Evolutionary conservation across 1,140 invertebrate species (phyloP).

Genomic region (Drosophila kohkoa): DNA sequence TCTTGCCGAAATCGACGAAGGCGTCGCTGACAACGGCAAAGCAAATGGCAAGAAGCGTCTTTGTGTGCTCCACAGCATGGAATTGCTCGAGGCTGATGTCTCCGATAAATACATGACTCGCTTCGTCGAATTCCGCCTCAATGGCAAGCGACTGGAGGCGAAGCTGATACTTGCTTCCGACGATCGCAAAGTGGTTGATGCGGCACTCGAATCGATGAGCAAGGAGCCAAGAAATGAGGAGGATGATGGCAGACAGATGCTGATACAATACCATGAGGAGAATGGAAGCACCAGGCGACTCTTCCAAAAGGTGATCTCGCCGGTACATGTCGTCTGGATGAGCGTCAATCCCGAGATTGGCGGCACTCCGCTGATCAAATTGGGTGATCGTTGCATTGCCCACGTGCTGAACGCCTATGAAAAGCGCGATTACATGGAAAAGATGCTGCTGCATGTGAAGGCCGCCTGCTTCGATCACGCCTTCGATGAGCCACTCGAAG

Average conservation of each 20-base stretch:
- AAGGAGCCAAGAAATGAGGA: constrained; percentile 47
- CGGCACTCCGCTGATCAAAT: constrained; percentile 53
- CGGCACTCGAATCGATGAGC: constrained; percentile 56
- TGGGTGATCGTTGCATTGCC: constrained; percentile 38
- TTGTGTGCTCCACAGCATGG: constrained; percentile 73
- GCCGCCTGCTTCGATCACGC: constrained; percentile 62
- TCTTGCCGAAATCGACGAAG: constrained; percentile 75
- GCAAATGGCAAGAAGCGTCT: constrained; percentile 45
- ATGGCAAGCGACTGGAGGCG: constrained; percentile 62
- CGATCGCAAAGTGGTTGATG: constrained; percentile 64
- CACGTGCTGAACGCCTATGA: constrained; percentile 64
- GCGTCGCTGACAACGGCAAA: constrained; percentile 38
- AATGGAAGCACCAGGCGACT: constrained; percentile 36
- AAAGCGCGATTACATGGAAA: constrained; percentile 65
- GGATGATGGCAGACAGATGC: constrained; percentile 26
- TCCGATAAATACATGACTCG: constrained; percentile 74
- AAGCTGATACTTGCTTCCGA: constrained; percentile 73
- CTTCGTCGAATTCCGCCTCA: constrained; percentile 63
- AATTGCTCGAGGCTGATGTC: constrained; percentile 62
- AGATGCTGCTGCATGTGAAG: constrained; percentile 65
- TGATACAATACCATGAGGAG: constrained; percentile 65
- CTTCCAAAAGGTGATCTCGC: constrained; percentile 63
- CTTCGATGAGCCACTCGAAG: constrained; percentile 54
- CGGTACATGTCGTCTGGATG: constrained; percentile 56
- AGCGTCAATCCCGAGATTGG: constrained; percentile 48